Percentiles rank a stretch among this genome's conserved stretches.
These are phyloP conservation scores for Corvus hawaiiensis DNA, from an alignment of 2,113 vertebrate genomes.

Conservation along the genomic window DNA sequence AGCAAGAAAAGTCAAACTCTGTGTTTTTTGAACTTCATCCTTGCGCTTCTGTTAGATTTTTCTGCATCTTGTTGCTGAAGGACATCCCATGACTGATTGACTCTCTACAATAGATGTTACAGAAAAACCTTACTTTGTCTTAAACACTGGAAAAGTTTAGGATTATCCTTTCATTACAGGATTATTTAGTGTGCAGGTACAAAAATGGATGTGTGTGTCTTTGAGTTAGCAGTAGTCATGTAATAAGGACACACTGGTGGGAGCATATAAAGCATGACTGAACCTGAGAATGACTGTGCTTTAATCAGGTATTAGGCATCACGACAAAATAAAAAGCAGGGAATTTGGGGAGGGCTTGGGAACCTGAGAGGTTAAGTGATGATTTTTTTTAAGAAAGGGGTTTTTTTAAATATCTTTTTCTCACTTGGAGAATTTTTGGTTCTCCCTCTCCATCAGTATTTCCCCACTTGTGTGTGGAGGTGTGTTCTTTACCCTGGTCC, in stretches of 20 bases:
- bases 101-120: neutral
- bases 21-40: neutral
- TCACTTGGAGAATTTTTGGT: neutral
- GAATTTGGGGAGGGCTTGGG: neutral
- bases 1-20: neutral
- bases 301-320: neutral
- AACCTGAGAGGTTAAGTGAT: neutral
- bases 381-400: no score
- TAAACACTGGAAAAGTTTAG: neutral
- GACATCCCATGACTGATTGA: neutral
- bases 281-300: neutral
- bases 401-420: neutral
- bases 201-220: neutral
- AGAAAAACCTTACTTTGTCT: neutral
- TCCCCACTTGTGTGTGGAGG: neutral
- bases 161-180: neutral
- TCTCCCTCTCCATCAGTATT: neutral
- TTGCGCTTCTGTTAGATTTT: neutral
- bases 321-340: neutral
- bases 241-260: neutral
- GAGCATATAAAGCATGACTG: neutral
- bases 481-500: neutral
- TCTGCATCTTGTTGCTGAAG: neutral
- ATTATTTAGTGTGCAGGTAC: neutral
- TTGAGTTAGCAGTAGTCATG: neutral